These are phyloP conservation scores for Zaprionus tsacasi DNA, from an alignment of 1,140 invertebrate species.

Conservation along the genomic window DNA sequence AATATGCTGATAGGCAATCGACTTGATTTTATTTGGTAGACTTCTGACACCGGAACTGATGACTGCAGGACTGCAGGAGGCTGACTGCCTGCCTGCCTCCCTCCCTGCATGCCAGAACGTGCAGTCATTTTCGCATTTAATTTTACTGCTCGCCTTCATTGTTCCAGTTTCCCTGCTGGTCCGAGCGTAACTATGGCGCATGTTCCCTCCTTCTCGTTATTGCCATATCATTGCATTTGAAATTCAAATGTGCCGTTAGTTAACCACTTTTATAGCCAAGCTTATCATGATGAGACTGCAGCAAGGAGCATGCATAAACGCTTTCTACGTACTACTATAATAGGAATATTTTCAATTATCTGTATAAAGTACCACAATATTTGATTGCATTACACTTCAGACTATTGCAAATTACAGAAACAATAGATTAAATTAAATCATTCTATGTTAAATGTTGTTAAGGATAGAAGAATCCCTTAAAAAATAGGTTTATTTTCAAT, in stretches of 20 bases:
- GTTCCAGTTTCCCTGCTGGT: constrained; percentile 46
- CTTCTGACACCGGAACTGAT: constrained; percentile 23
- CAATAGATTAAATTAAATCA: neutral
- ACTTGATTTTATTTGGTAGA: constrained; percentile 65
- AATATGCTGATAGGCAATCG: constrained; percentile 73
- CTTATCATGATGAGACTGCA: constrained; percentile 43
- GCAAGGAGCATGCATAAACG: neutral
- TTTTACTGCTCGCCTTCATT: constrained; percentile 57
- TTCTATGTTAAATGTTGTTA: too few species aligned
- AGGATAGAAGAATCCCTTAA: too few species aligned
- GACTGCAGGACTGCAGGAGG: neutral
- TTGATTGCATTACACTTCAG: neutral
- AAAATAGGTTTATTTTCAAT: too few species aligned
- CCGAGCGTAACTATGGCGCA: neutral
- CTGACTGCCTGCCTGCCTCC: neutral
- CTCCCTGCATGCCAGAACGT: constrained; percentile 44
- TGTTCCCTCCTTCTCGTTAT: constrained; percentile 43
- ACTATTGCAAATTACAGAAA: neutral
- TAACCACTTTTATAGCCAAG: constrained; percentile 56
- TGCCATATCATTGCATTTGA: constrained; percentile 64
- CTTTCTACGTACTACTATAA: neutral
- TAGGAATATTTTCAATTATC: neutral
- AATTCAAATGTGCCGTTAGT: constrained; percentile 55
- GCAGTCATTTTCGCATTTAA: constrained; percentile 60
- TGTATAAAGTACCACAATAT: neutral